Evolutionary conservation across 2,888 invertebrate genomes (phyloP).

Genomic region (Scaptomyza cyrtandrae): DNA sequence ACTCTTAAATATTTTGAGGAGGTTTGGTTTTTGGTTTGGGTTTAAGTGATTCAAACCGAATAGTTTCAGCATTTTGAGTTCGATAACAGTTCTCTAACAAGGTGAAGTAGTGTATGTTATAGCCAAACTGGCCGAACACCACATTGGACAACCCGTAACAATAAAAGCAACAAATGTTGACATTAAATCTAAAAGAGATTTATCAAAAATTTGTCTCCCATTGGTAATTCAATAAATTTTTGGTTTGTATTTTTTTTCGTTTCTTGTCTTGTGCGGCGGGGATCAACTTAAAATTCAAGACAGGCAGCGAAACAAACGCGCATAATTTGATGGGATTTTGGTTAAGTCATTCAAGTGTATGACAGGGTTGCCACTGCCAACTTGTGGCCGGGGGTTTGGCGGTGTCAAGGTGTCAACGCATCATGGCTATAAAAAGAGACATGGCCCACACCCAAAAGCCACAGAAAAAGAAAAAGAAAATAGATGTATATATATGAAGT

Average conservation of each 20-base stretch:
- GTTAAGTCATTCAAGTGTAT: constrained; percentile 69
- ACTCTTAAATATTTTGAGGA: not conserved
- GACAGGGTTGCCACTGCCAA: constrained; percentile 30
- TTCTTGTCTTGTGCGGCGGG: constrained; percentile 1
- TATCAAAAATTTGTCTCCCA: constrained; percentile 57
- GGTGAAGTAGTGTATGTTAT: constrained; percentile 14
- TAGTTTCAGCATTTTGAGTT: not conserved
- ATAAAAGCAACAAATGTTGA: constrained; percentile 24
- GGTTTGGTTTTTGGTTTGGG: too few relatives aligned
- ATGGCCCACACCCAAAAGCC: constrained; percentile 49
- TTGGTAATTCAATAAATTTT: constrained; percentile 48
- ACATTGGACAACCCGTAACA: constrained; percentile 5
- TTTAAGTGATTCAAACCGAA: too few relatives aligned
- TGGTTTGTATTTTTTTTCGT: not conserved
- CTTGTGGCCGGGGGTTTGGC: constrained; percentile 1
- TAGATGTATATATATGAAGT: too few relatives aligned
- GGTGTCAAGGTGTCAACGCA: constrained; percentile 56
- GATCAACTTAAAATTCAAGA: constrained; percentile 63
- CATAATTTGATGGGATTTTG: constrained; percentile 79
- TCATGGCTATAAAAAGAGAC: constrained; percentile 51
- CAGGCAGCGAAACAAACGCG: constrained; percentile 64
- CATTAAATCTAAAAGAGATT: constrained; percentile 52
- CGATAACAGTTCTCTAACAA: not conserved
- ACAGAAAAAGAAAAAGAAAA: constrained; percentile 1
- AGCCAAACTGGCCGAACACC: constrained; percentile 19